A percentile compares a stretch with the other conserved stretches of the same genome.
Conservation (phyloP, 2,888 invertebrate species). For the Melanargia galathea region DNA sequence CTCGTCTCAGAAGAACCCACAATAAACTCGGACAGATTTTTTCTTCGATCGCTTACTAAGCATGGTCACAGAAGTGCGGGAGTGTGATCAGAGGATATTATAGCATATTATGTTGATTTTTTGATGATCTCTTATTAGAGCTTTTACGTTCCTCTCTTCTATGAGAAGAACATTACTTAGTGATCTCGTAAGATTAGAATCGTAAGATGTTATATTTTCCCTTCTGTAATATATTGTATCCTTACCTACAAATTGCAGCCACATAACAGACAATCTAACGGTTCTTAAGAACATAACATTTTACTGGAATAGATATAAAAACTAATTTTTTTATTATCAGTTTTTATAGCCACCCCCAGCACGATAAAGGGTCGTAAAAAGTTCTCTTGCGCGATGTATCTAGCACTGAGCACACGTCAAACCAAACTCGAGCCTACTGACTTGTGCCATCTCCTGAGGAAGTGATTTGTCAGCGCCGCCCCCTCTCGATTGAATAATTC, state of each 20-base stretch:
- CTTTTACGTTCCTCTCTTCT: too few relatives aligned
- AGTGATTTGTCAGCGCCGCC: slow-evolving; percentile 82
- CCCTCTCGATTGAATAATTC: slow-evolving; percentile 83
- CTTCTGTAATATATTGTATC: neutral
- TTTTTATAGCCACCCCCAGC: slow-evolving; percentile 21
- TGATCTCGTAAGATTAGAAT: too few relatives aligned
- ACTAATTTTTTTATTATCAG: slow-evolving; percentile 20
- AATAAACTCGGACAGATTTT: too few relatives aligned
- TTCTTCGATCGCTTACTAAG: too few relatives aligned
- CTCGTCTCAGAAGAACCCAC: too few relatives aligned
- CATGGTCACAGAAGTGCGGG: too few relatives aligned
- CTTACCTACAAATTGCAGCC: neutral
- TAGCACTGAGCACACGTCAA: slow-evolving; percentile 68
- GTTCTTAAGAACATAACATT: neutral
- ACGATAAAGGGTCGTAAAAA: slow-evolving; percentile 39
- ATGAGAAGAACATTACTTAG: too few relatives aligned
- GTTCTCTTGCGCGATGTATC: slow-evolving; percentile 46
- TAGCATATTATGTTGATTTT: too few relatives aligned
- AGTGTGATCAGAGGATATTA: too few relatives aligned
- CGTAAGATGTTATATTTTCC: neutral
- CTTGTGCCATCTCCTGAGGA: slow-evolving; percentile 79
- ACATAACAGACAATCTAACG: neutral
- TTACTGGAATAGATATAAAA: slow-evolving; percentile 16
- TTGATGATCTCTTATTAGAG: too few relatives aligned
- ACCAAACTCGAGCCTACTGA: slow-evolving; percentile 69